phyloP scores from a whole-genome alignment of 2,113 vertebrate genomes.

The Psettodes erumei region DNA sequence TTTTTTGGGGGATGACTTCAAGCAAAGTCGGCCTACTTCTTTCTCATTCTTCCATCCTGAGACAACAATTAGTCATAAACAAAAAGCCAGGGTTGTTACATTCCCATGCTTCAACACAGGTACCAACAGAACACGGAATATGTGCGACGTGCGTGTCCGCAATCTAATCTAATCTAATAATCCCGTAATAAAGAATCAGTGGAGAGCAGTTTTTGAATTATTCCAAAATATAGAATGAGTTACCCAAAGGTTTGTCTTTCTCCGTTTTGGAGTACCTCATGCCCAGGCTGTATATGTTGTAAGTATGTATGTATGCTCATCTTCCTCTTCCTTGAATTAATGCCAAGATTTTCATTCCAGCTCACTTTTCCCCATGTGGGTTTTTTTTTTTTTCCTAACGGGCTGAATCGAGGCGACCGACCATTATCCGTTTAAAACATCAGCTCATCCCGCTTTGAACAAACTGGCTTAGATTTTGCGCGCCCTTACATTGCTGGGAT shows the following conservation, averaged over 20 bases:
- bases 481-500: slow-evolving; percentile 30
- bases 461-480: slow-evolving; percentile 29
- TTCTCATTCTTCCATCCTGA: not conserved
- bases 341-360: not conserved
- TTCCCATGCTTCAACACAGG: not conserved
- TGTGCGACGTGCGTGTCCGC: too few relatives aligned
- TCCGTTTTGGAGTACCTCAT: too few relatives aligned
- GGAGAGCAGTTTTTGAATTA: too few relatives aligned
- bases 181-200: too few relatives aligned
- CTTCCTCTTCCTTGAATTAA: not conserved
- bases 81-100: not conserved
- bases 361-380: not conserved
- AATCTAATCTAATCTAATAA: too few relatives aligned
- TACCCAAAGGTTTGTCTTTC: too few relatives aligned
- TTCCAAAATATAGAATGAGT: too few relatives aligned
- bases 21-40: too few relatives aligned
- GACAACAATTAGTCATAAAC: not conserved
- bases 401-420: slow-evolving; percentile 4
- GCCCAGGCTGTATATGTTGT: too few relatives aligned
- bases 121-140: not conserved
- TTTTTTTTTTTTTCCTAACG: not conserved
- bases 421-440: not conserved
- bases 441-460: slow-evolving; percentile 33
- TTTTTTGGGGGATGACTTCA: too few relatives aligned
- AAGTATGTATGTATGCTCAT: too few relatives aligned